phyloP scores from a whole-genome alignment of 2,797 vertebrate genomes.

The Chromis chromis region DNA sequence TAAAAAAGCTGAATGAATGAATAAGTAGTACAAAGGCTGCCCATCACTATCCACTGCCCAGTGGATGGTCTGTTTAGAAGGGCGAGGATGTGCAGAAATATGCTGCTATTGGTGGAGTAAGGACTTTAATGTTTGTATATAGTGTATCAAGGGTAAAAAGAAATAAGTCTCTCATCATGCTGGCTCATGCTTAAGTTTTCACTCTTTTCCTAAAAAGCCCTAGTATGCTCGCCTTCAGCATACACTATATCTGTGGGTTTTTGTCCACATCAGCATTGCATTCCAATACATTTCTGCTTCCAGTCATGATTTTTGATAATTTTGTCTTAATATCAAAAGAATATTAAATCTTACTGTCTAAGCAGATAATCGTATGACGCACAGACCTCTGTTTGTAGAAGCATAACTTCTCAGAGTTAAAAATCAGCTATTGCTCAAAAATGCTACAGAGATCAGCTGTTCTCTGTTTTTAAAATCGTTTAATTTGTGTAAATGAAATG shows the following conservation, averaged over 20 bases:
- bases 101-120: slow-evolving; percentile 57
- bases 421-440: slow-evolving; percentile 24
- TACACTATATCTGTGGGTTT: no score
- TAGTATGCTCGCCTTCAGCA: no score
- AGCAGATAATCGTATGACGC: background rate
- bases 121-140: slow-evolving; percentile 50
- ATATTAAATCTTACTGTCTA: slow-evolving; percentile 11
- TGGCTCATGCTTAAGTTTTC: slow-evolving; percentile 29
- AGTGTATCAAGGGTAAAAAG: slow-evolving; percentile 28
- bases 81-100: slow-evolving; percentile 36
- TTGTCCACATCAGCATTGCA: background rate
- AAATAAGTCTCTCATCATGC: slow-evolving; percentile 24
- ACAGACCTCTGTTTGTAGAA: background rate
- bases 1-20: slow-evolving; percentile 17
- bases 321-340: slow-evolving; percentile 26
- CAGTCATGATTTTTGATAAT: slow-evolving; percentile 11
- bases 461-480: slow-evolving; percentile 5
- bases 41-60: background rate
- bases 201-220: background rate
- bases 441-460: slow-evolving; percentile 10
- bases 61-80: slow-evolving; percentile 15
- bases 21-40: slow-evolving; percentile 4
- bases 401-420: slow-evolving; percentile 11
- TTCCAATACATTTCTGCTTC: slow-evolving; percentile 17
- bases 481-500: slow-evolving; percentile 13